Percentiles rank a stretch among this genome's conserved stretches.
Conservation (phyloP, 2,113 vertebrate species). For the Campylorhamphus procurvoides region DNA sequence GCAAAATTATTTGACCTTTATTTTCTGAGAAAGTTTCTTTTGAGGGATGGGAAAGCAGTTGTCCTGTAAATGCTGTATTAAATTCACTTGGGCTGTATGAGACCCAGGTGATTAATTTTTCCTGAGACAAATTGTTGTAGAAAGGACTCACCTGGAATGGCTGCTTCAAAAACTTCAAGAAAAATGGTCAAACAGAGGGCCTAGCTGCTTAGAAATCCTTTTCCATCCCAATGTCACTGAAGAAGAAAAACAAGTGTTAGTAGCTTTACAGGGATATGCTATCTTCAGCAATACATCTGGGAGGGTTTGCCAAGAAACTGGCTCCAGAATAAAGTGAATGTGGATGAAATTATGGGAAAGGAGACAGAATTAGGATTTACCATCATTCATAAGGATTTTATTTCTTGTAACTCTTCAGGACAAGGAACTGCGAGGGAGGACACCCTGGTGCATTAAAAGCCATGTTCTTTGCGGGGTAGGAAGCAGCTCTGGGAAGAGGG, state of each 20-base stretch:
- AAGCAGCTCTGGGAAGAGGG: background rate
- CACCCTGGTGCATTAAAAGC: background rate
- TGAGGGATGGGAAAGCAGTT: background rate
- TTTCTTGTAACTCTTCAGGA: background rate
- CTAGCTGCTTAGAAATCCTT: background rate
- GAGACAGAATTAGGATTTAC: background rate
- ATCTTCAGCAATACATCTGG: background rate
- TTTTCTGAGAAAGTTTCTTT: background rate
- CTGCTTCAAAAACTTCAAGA: background rate
- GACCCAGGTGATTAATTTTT: background rate
- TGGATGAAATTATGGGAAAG: background rate
- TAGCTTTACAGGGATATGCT: background rate
- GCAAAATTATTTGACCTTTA: background rate
- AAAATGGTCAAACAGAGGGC: background rate
- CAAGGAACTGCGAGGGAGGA: background rate
- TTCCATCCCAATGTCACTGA: background rate
- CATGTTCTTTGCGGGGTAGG: fast-evolving
- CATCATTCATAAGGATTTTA: background rate
- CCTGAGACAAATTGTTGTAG: background rate
- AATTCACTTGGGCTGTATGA: background rate
- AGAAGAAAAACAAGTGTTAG: background rate
- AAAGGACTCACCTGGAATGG: background rate
- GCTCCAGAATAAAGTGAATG: background rate
- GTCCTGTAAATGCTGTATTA: background rate
- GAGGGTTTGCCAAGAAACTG: background rate